These are phyloP conservation scores for Equus quagga DNA, from an alignment of 2,113 vertebrate species.

Conservation along the genomic window DNA sequence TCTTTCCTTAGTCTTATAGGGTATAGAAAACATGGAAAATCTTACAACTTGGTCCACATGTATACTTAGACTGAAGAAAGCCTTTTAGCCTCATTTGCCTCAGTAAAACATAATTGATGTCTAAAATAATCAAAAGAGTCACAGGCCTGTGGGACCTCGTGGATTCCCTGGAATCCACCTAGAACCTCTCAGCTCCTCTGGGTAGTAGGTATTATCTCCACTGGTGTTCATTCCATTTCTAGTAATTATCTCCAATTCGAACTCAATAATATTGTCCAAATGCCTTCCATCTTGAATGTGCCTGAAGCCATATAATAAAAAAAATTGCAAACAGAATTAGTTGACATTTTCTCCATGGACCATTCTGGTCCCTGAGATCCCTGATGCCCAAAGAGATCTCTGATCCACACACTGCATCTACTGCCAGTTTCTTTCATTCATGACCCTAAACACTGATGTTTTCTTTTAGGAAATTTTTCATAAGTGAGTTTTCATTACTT, in stretches of 20 bases:
- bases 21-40: conserved; percentile 15
- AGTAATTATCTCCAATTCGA: neutral
- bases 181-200: neutral
- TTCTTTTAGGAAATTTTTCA: conserved; percentile 24
- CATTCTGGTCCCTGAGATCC: neutral
- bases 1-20: neutral
- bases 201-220: neutral
- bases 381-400: neutral
- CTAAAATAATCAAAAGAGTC: neutral
- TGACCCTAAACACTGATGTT: neutral
- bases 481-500: neutral
- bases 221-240: conserved; percentile 1
- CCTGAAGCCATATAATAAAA: neutral
- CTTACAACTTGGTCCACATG: neutral
- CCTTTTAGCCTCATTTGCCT: neutral
- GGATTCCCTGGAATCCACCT: neutral
- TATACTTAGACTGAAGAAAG: neutral
- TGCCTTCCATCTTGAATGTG: neutral
- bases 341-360: neutral
- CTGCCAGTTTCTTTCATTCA: conserved; percentile 29
- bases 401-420: neutral
- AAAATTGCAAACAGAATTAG: neutral
- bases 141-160: neutral
- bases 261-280: neutral
- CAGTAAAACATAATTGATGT: neutral